Base-by-base conservation (phyloP, 2,113 vertebrate species). In the Corynorhinus townsendii region DNA sequence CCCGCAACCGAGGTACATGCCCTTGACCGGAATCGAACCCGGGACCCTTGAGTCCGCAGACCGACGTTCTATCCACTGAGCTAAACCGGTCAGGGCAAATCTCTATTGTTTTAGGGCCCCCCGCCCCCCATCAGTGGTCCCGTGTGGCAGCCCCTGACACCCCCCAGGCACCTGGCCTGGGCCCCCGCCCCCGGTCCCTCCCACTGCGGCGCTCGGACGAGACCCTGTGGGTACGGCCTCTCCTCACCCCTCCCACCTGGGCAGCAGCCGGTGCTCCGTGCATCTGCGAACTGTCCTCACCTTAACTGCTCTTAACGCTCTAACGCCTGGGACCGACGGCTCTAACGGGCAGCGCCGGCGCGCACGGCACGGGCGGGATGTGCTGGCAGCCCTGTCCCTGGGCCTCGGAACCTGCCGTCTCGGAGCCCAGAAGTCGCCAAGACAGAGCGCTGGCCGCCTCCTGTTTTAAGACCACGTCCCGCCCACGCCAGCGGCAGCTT, bases 221-320 rank as follows among this genome's bases (percentile, higher is more conserved):
- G 49, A 49, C 47, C 47, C 15, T 49, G 49, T 16, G 49, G 49
- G 49, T 49, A 15, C 15, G 1, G 14, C 15, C 0, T 0, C 54
- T 20, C 69, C 86, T 68, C 62, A 56, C 81, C 45, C 8, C 56
- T 94, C 97, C 96, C 49, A 92, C 86, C 92, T 2, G 87, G 96
- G 94, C 96, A 43, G 86, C 96, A 89, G 95, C 89, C 89, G 59
- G 86, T 47, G 47, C 47, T 47, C 14, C 47, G 47, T 0, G 47
- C 98, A 98, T 97, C 98, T 98, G 98, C 98, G 98, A 97, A 75
- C 97, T 94, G 97, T 97, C 98, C 97, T 97, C 97, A 93, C 96
- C 98, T 92, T 98, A 98, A 98, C 98, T 97, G 98, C 96, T 95
- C 95, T 90, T 98, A 98, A 98, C 98, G 97, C 97, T 93, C 96